Evolutionary conservation across 1,140 invertebrate species (phyloP).

Genomic region (Elymnias hypermnestra): DNA sequence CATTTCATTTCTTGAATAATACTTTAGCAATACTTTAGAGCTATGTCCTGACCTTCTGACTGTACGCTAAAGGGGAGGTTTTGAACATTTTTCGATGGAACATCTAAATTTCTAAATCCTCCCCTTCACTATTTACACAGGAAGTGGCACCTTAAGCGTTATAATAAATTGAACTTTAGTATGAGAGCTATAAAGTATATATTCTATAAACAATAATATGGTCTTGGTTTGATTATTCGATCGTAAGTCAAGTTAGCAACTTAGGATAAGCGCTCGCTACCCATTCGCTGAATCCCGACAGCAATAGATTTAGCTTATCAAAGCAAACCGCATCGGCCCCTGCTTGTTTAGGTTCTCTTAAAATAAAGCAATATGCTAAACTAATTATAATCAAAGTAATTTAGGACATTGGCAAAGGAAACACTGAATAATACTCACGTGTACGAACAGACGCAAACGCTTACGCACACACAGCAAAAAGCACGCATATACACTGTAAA

Average conservation of each 20-base stretch:
- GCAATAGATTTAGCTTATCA: slow-evolving; percentile 23
- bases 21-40: too few species aligned
- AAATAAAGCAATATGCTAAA: slow-evolving; percentile 13
- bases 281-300: slow-evolving; percentile 18
- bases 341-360: slow-evolving; percentile 12
- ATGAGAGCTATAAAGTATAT: neutral
- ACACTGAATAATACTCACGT: too few species aligned
- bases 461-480: too few species aligned
- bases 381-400: neutral
- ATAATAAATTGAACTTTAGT: slow-evolving; percentile 10
- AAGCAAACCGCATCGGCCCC: slow-evolving; percentile 13
- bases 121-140: slow-evolving; percentile 24
- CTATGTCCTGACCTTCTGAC: neutral
- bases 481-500: too few species aligned
- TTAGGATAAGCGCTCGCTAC: slow-evolving; percentile 23
- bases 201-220: neutral
- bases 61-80: neutral
- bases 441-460: too few species aligned
- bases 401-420: too few species aligned
- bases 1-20: too few species aligned
- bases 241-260: slow-evolving; percentile 28
- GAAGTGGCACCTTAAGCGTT: slow-evolving; percentile 1
- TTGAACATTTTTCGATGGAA: slow-evolving; percentile 25
- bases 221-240: slow-evolving; percentile 25
- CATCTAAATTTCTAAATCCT: slow-evolving; percentile 25